Evolutionary conservation across 1,140 invertebrate species (phyloP), one percentile per base, ranked within the genome.

Genomic region (Chlorops oryzae): DNA sequence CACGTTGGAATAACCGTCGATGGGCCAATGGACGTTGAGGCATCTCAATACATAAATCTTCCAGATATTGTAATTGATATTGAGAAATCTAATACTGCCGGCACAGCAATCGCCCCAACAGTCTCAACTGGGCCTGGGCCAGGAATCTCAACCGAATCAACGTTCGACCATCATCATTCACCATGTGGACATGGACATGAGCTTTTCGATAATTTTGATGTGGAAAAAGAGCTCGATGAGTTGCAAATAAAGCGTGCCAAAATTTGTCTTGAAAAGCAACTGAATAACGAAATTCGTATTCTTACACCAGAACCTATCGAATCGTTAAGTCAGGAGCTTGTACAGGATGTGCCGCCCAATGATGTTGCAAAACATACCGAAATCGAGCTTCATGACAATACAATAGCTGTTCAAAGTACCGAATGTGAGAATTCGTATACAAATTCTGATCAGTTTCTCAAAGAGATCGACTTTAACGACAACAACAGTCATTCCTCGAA

Each of bases 41-140:
- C 63, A 12, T 15, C 62, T 60, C 50, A 57, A 18, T 50, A 46
- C 17, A 62, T 63, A 22, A 72, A 72, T 25, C 45, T 71, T 27
- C 69, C 65, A 4, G 69, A 72, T 49, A 72, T 72, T 20, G 62
- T 72, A 2, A 70, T 68, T 41, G 68, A 69, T 54, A 59, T 69
- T 46, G 66, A 68, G 15, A 72, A 70, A 51, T 50, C 62, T 3
- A 52, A 34, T 22, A 24, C 23, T 5, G 34, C n/a, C 1, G 7
- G 41, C 0, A 35, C 15, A 0, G 20, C 49, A 12, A 3, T 18
- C 28, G 9, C 25, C 5, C 9, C 23, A 5, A 17, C 24, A 32
- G 24, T 32, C n/a, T 17, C 43, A 21, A 23, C 24, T 27, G 22
- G 32, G n/a, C 15, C 15, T 4, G 32, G 10, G 25, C 23, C 13